Conservation (phyloP, 1,140 invertebrate species). For the Hylaeus anthracinus region DNA sequence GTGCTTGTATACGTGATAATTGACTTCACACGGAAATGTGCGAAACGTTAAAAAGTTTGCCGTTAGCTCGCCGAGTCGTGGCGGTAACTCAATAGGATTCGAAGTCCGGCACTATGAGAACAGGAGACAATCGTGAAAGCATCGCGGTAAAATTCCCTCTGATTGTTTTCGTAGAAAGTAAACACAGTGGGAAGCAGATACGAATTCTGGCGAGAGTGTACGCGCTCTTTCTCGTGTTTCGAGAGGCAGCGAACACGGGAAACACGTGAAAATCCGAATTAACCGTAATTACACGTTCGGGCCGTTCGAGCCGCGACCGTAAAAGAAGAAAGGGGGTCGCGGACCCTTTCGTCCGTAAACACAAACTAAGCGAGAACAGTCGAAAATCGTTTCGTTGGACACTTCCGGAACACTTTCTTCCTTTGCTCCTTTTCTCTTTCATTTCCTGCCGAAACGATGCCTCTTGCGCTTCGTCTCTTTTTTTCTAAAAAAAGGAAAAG, state of each 20-base stretch:
- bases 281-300: neutral
- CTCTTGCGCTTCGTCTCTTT: neutral
- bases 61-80: conserved; percentile 47
- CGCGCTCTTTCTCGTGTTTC: conserved; percentile 27
- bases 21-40: conserved; percentile 39
- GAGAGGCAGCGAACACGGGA: neutral
- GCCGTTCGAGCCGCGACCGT: neutral
- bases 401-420: neutral
- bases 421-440: conserved; percentile 39
- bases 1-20: conserved; percentile 15
- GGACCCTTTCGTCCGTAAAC: conserved; percentile 60
- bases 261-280: neutral
- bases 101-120: conserved; percentile 73
- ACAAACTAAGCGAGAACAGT: conserved; percentile 18
- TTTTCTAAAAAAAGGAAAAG: too few species aligned
- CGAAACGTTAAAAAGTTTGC: conserved; percentile 40
- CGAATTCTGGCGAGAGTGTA: conserved; percentile 44
- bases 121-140: conserved; percentile 77
- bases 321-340: conserved; percentile 8
- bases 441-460: neutral
- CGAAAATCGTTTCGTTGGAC: conserved; percentile 13
- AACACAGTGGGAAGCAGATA: conserved; percentile 54
- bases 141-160: conserved; percentile 60
- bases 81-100: conserved; percentile 49
- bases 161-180: conserved; percentile 72